Evolutionary conservation across 2,113 vertebrate species (phyloP).

Genomic region (Haemorhous mexicanus): DNA sequence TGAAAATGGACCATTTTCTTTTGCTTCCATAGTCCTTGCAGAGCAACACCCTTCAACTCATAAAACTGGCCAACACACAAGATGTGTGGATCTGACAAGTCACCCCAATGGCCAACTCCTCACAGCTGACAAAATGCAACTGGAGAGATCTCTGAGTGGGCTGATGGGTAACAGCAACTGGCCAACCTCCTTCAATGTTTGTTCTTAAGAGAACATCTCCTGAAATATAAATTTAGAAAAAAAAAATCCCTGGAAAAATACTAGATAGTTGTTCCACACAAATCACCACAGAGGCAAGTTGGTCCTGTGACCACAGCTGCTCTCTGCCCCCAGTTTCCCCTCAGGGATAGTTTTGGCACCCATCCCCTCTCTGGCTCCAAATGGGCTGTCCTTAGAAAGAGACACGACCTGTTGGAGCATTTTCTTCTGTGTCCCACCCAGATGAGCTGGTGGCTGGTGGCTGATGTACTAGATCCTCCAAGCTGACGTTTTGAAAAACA

Average conservation of each 20-base stretch:
- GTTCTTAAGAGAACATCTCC: neutral
- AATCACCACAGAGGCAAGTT: accelerated
- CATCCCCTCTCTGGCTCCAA: neutral
- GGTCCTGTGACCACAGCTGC: accelerated
- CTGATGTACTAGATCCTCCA: neutral
- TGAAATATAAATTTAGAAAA: neutral
- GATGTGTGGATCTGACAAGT: accelerated
- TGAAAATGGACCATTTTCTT: neutral
- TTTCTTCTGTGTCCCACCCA: neutral
- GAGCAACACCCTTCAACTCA: neutral
- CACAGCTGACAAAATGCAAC: neutral
- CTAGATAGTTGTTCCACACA: neutral
- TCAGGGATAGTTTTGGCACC: neutral
- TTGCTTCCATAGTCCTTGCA: neutral
- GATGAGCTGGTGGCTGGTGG: neutral
- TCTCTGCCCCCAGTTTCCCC: neutral
- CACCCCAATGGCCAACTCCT: neutral
- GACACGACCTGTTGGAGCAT: neutral
- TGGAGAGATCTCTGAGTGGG: neutral
- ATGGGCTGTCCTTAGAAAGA: neutral
- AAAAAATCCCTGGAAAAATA: neutral
- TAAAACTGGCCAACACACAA: accelerated
- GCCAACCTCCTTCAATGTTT: neutral
- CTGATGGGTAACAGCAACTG: neutral
- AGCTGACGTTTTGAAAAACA: neutral